Percentiles rank a stretch among this genome's conserved stretches.
phyloP scores from a whole-genome alignment of 2,797 vertebrate genomes.

The Hypotaenidia philippensis region DNA sequence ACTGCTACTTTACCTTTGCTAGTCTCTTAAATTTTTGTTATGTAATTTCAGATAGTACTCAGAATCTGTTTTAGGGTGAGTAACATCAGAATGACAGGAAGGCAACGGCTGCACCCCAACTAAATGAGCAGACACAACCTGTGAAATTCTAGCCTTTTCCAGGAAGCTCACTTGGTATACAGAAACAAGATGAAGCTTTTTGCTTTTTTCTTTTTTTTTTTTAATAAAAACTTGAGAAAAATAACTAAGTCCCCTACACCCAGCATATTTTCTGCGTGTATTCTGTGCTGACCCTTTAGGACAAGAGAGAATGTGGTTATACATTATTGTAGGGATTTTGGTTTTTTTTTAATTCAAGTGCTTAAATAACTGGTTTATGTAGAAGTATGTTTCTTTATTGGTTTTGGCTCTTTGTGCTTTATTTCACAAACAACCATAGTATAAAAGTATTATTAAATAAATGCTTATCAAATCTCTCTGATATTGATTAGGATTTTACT shows the following conservation, averaged over 20 bases:
- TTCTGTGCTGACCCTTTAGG: not conserved
- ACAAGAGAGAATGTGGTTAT: not conserved
- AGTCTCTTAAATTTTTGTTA: not conserved
- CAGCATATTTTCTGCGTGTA: not conserved
- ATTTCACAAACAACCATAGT: not conserved
- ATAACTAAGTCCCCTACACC: not conserved
- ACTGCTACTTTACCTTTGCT: not conserved
- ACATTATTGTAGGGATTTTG: fast-evolving
- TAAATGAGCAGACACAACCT: not conserved
- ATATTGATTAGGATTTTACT: not conserved
- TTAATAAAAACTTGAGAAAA: not conserved
- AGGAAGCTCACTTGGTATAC: not conserved
- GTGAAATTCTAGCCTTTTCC: not conserved
- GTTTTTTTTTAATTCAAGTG: not conserved
- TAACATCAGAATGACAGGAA: not conserved
- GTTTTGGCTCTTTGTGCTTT: not conserved
- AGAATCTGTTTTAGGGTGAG: not conserved
- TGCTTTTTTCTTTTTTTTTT: no score
- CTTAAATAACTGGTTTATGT: not conserved
- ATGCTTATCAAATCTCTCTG: not conserved
- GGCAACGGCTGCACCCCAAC: not conserved
- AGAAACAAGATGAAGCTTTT: not conserved
- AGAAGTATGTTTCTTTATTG: not conserved
- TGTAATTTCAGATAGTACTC: not conserved
- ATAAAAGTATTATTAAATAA: not conserved